phyloP scores from a whole-genome alignment of 2,113 vertebrate genomes.

The Bufo bufo region DNA sequence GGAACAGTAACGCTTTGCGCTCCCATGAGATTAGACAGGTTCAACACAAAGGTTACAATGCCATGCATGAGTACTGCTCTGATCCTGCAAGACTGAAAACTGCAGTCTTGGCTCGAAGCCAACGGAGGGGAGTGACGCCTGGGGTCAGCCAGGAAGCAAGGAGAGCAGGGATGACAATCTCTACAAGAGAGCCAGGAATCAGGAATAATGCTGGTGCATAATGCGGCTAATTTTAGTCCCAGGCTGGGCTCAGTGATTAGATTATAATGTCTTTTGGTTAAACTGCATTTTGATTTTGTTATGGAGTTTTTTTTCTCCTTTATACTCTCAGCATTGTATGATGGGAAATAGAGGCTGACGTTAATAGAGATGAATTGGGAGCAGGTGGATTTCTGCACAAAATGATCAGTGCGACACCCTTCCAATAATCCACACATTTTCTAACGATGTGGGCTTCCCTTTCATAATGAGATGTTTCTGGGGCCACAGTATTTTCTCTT shows the following conservation, averaged over 20 bases:
- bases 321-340: conserved; percentile 2
- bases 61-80: conserved; percentile 31
- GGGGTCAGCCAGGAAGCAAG: conserved; percentile 32
- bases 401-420: conserved; percentile 24
- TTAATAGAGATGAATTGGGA: conserved; percentile 43
- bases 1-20: conserved; percentile 23
- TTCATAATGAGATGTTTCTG: background rate
- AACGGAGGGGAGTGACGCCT: background rate
- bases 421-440: background rate
- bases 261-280: conserved; percentile 38
- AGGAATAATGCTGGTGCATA: background rate
- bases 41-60: conserved; percentile 37
- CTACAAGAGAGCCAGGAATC: background rate
- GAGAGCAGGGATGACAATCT: background rate
- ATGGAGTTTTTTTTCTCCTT: background rate
- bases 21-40: conserved; percentile 47
- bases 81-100: conserved; percentile 35
- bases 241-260: conserved; percentile 19
- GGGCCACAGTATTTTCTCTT: background rate
- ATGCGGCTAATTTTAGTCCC: conserved; percentile 23
- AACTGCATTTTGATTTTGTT: conserved; percentile 37
- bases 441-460: background rate
- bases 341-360: conserved; percentile 25
- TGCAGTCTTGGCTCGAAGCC: conserved; percentile 25
- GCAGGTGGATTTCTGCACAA: conserved; percentile 27